A percentile compares a stretch with the other conserved stretches of the same genome.
These are phyloP conservation scores for Drosophila algonquin DNA, from an alignment of 2,888 invertebrate genomes.

Conservation along the genomic window DNA sequence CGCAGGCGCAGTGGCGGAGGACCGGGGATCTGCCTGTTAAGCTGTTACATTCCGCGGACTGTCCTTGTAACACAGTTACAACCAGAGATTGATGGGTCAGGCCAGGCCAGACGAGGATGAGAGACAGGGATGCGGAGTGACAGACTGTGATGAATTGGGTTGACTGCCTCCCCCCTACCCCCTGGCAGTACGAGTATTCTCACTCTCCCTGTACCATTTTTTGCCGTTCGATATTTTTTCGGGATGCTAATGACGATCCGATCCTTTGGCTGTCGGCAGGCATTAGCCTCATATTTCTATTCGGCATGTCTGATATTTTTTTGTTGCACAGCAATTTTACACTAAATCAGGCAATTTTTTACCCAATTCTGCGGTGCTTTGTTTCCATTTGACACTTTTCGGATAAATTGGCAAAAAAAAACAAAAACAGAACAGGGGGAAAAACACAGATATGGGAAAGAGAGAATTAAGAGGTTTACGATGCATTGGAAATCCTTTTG, in stretches of 20 bases:
- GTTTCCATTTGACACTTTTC: slow-evolving; percentile 44
- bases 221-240: slow-evolving; percentile 42
- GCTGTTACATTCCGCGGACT: slow-evolving; percentile 25
- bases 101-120: background rate
- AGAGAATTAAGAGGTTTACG: slow-evolving; percentile 52
- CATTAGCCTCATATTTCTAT: slow-evolving; percentile 52
- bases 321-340: slow-evolving; percentile 59
- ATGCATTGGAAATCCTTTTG: slow-evolving; percentile 45
- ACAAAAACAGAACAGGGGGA: slow-evolving; percentile 4
- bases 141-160: slow-evolving; percentile 66
- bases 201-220: slow-evolving; percentile 2
- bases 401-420: slow-evolving; percentile 45
- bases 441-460: slow-evolving; percentile 9
- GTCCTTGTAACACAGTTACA: slow-evolving; percentile 63
- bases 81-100: slow-evolving; percentile 59
- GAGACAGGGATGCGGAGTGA: slow-evolving; percentile 39
- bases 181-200: background rate
- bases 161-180: too few species aligned
- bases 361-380: slow-evolving; percentile 54
- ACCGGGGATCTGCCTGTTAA: slow-evolving; percentile 34
- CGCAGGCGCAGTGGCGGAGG: slow-evolving; percentile 45
- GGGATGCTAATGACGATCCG: slow-evolving; percentile 42
- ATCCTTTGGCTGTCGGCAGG: slow-evolving; percentile 46
- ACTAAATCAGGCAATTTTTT: slow-evolving; percentile 72
- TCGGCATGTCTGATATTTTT: slow-evolving; percentile 15